Conservation (phyloP, 1,140 invertebrate species). For the Aphaenogaster floridana region DNA sequence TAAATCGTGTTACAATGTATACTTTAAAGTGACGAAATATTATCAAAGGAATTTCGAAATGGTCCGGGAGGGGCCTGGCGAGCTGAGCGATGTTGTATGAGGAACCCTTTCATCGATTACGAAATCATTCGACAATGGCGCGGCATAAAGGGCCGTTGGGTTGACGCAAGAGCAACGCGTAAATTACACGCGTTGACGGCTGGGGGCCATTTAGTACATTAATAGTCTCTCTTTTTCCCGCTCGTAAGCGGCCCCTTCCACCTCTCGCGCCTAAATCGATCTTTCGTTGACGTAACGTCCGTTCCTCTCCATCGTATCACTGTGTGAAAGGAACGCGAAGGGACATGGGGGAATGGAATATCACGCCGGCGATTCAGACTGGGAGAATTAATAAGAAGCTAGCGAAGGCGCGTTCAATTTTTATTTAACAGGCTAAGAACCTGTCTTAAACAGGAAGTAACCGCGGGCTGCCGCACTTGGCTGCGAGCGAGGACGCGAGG, state of each 20-base stretch:
- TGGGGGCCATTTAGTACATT: constrained; percentile 68
- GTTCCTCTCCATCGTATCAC: constrained; percentile 10
- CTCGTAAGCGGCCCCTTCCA: not conserved
- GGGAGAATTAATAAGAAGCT: constrained; percentile 51
- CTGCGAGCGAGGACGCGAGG: constrained; percentile 36
- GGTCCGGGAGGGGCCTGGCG: not conserved
- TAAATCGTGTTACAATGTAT: not conserved
- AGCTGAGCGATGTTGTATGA: not conserved
- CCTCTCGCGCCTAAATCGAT: constrained; percentile 35
- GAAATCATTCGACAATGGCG: constrained; percentile 65
- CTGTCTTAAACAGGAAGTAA: constrained; percentile 52
- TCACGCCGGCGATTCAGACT: constrained; percentile 31
- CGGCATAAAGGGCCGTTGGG: not conserved
- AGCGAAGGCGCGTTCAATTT: constrained; percentile 45
- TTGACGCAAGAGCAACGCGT: constrained; percentile 71
- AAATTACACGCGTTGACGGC: constrained; percentile 73
- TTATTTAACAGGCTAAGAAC: constrained; percentile 35
- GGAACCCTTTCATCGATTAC: constrained; percentile 37
- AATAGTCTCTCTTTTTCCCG: constrained; percentile 56
- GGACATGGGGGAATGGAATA: not conserved
- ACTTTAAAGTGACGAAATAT: constrained; percentile 15
- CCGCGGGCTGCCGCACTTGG: constrained; percentile 6
- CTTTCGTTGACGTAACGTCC: not conserved
- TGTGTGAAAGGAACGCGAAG: not conserved
- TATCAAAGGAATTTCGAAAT: constrained; percentile 58